Percentiles rank a stretch among this genome's conserved stretches.
These are phyloP conservation scores for Ptilorrhoa leucosticta DNA, from an alignment of 2,113 vertebrate species.

Conservation along the genomic window DNA sequence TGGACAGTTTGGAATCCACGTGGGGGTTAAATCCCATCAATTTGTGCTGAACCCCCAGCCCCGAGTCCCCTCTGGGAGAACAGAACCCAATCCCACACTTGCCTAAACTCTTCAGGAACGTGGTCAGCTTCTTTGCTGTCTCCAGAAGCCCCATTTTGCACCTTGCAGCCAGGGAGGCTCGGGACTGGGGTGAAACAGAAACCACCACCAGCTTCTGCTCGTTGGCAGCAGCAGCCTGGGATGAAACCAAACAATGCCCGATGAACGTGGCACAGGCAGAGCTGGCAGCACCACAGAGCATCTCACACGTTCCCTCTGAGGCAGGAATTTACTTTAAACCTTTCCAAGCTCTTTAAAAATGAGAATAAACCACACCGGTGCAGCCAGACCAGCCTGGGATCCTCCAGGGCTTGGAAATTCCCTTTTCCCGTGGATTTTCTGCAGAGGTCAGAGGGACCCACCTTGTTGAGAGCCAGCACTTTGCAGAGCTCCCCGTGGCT, in stretches of 20 bases:
- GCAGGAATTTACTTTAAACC: not conserved
- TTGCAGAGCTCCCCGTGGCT: slow-evolving; percentile 87
- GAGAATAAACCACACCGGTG: rapidly evolving
- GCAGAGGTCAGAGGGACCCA: not conserved
- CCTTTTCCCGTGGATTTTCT: not conserved
- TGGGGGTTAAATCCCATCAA: not conserved
- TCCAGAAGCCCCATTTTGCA: slow-evolving; percentile 80
- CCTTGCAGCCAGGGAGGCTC: slow-evolving; percentile 85
- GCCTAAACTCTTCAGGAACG: slow-evolving; percentile 89
- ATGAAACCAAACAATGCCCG: not conserved
- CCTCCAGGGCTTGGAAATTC: no score
- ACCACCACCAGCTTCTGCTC: slow-evolving; percentile 85
- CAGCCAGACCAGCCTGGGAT: rapidly evolving
- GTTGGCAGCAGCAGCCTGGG: slow-evolving; percentile 2
- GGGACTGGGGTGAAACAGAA: slow-evolving; percentile 90
- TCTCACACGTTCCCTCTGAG: not conserved
- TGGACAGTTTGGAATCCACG: rapidly evolving
- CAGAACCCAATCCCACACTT: not conserved
- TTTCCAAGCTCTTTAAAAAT: not conserved
- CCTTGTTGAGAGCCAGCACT: slow-evolving; percentile 82
- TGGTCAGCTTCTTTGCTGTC: slow-evolving; percentile 79
- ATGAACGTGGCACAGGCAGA: not conserved
- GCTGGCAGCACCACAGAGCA: not conserved
- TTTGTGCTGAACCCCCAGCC: rapidly evolving
- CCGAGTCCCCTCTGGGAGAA: not conserved